These are phyloP conservation scores for Villa cingulata DNA, from an alignment of 2,888 invertebrate species.

Conservation along the genomic window DNA sequence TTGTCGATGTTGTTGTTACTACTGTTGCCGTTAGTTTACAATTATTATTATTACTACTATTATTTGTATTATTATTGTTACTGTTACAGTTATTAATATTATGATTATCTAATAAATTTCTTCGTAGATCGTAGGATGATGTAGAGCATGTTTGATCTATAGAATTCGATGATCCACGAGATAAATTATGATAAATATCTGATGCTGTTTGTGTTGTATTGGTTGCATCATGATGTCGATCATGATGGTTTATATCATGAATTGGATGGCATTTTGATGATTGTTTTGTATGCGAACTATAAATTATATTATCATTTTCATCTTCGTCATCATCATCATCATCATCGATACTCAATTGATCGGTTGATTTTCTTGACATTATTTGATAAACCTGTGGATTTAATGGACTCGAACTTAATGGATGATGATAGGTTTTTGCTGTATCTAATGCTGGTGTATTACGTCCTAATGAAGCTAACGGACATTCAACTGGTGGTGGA, in stretches of 20 bases:
- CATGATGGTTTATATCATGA: background rate
- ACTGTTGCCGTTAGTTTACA: background rate
- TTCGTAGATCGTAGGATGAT: conserved; percentile 6
- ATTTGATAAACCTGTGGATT: conserved; percentile 38
- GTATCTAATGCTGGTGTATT: conserved; percentile 34
- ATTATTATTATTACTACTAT: background rate
- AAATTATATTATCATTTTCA: conserved; percentile 28
- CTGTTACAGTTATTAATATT: background rate
- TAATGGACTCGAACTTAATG: conserved; percentile 36
- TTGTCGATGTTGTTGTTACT: conserved; percentile 7
- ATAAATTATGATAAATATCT: conserved; percentile 25
- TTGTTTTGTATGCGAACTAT: conserved; percentile 24
- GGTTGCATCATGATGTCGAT: conserved; percentile 10
- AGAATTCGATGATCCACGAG: conserved; percentile 27
- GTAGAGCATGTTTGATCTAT: conserved; percentile 17
- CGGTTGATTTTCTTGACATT: conserved; percentile 36
- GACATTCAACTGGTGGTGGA: conserved; percentile 42
- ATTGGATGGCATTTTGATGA: background rate
- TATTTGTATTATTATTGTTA: background rate
- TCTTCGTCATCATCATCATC: conserved; percentile 26
- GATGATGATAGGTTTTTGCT: conserved; percentile 34
- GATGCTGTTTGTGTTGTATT: too few species aligned
- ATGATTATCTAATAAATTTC: conserved; percentile 1
- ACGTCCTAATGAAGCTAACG: conserved; percentile 45
- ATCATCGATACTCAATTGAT: conserved; percentile 27